phyloP scores from a whole-genome alignment of 2,113 vertebrate species.

The Centropus bengalensis region DNA sequence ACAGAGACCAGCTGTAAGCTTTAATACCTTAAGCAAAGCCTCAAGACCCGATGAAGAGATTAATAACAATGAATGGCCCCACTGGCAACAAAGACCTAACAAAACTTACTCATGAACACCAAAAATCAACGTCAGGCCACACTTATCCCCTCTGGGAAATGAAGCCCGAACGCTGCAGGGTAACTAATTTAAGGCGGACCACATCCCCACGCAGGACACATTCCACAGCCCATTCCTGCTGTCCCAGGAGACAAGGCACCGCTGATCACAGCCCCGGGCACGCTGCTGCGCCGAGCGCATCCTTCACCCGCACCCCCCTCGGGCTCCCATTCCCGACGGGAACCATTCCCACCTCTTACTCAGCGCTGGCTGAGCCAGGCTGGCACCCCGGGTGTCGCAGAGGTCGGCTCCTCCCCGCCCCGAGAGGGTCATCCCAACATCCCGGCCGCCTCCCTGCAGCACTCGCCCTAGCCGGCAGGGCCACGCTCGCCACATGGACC shows the following conservation, averaged over 20 bases:
- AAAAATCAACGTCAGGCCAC: neutral
- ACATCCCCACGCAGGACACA: fast-evolving
- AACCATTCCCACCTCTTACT: slow-evolving; percentile 18
- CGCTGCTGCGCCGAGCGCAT: neutral
- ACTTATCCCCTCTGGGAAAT: neutral
- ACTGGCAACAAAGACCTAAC: neutral
- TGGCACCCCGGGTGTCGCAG: neutral
- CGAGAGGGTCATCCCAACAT: too few relatives aligned
- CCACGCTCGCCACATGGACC: fast-evolving
- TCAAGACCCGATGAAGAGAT: neutral
- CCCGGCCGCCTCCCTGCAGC: neutral
- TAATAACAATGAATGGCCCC: neutral
- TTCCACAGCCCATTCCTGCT: fast-evolving
- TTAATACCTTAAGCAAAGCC: neutral
- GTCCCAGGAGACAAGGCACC: neutral
- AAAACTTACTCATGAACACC: neutral
- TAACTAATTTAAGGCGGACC: neutral
- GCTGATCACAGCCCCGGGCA: fast-evolving
- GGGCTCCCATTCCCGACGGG: neutral
- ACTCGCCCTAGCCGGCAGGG: fast-evolving
- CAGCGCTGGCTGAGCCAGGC: neutral
- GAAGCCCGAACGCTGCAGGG: neutral
- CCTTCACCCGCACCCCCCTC: neutral
- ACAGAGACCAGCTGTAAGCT: neutral
- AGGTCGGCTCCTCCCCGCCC: neutral